phyloP scores from a whole-genome alignment of 2,888 invertebrate genomes.

The Nymphalis urticae region DNA sequence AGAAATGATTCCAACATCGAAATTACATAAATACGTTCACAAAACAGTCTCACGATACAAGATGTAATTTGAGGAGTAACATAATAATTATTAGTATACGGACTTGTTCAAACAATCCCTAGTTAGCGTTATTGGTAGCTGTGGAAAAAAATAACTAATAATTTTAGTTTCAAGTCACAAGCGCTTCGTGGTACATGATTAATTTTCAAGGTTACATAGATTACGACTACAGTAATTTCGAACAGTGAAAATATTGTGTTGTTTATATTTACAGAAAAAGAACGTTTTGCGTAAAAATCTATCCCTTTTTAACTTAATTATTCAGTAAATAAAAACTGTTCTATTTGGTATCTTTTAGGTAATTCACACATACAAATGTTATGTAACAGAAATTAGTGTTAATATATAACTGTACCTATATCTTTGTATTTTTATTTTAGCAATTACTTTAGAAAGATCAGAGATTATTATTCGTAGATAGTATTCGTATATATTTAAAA shows the following conservation, averaged over 20 bases:
- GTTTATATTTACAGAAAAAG: neutral
- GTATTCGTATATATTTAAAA: no score
- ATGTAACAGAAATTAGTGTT: no score
- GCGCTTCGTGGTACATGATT: conserved; percentile 23
- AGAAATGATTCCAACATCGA: conserved; percentile 52
- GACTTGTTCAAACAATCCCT: conserved; percentile 47
- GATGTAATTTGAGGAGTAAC: conserved; percentile 39
- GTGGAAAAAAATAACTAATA: conserved; percentile 27
- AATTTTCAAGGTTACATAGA: neutral
- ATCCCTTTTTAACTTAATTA: no score
- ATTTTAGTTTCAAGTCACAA: conserved; percentile 22
- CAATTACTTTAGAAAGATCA: no score
- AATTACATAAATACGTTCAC: conserved; percentile 44
- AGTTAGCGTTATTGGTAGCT: conserved; percentile 43
- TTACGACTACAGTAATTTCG: neutral
- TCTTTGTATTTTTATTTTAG: no score
- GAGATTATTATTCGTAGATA: no score
- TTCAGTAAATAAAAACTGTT: no score
- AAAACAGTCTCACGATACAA: conserved; percentile 48
- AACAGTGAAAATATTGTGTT: neutral
- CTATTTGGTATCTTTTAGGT: no score
- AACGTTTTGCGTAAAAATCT: no score
- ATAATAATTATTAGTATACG: conserved; percentile 29
- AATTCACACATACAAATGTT: no score
- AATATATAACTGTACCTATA: no score